A percentile compares a stretch with the other conserved stretches of the same genome.
Conservation (phyloP, 2,113 vertebrate species). For the Gallinago undulata region DNA sequence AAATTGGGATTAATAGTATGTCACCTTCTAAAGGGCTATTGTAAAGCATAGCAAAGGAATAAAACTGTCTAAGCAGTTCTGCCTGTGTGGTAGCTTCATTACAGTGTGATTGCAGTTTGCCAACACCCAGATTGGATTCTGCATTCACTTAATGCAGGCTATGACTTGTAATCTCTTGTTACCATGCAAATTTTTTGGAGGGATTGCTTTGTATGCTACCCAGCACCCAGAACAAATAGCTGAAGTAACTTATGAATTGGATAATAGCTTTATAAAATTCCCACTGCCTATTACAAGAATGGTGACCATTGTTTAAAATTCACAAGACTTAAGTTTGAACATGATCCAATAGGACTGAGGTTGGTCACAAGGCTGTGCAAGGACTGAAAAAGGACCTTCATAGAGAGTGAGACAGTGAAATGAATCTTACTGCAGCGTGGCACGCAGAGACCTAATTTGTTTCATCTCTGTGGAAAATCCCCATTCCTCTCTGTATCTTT, state of each 20-base stretch:
- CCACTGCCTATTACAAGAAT: neutral
- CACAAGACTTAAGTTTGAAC: neutral
- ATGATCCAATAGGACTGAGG: neutral
- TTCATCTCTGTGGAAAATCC: neutral
- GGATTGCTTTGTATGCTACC: neutral
- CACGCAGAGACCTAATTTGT: neutral
- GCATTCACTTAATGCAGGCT: neutral
- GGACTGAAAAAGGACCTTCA: neutral
- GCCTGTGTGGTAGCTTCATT: neutral
- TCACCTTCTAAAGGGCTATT: neutral
- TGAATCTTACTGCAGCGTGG: neutral
- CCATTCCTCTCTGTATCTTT: neutral
- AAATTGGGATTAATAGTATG: neutral
- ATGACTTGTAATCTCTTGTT: neutral
- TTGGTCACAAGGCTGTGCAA: neutral
- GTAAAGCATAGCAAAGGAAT: neutral
- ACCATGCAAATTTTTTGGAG: neutral
- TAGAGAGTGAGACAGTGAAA: neutral
- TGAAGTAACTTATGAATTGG: neutral
- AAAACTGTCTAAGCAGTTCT: neutral
- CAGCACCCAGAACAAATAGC: neutral
- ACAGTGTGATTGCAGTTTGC: neutral
- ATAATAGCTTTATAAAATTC: neutral
- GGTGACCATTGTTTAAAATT: neutral
- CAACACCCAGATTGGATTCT: neutral